Evolutionary conservation across 2,113 vertebrate genomes (phyloP).

Genomic region (Myiozetetes cayanensis): DNA sequence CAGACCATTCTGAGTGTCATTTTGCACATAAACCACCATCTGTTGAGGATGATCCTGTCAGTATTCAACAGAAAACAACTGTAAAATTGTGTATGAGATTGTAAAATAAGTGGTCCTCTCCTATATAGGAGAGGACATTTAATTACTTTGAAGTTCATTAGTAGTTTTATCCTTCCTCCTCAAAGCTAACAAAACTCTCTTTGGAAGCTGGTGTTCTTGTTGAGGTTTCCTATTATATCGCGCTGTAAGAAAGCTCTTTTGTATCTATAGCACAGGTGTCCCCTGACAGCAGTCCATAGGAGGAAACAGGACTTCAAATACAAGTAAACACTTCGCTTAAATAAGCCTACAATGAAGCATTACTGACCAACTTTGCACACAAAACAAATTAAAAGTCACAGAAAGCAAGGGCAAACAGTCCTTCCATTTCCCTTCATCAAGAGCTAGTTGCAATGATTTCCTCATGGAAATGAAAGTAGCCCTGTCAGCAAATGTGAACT

Average conservation of each 20-base stretch:
- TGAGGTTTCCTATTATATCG: neutral
- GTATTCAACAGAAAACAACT: neutral
- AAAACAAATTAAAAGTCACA: neutral
- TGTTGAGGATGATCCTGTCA: neutral
- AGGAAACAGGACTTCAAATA: neutral
- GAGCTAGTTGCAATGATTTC: neutral
- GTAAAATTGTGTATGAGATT: neutral
- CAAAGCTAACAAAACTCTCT: neutral
- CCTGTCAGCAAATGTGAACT: slow-evolving; percentile 44
- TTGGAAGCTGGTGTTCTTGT: neutral
- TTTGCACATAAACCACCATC: neutral
- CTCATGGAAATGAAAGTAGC: slow-evolving; percentile 63
- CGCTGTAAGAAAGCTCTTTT: neutral
- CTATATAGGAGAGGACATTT: fast-evolving
- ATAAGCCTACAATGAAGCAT: neutral
- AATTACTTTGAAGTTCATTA: neutral
- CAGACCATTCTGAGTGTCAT: neutral
- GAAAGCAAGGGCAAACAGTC: neutral
- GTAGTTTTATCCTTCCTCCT: neutral
- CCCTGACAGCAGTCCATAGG: neutral
- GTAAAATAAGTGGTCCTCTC: neutral
- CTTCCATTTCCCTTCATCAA: neutral
- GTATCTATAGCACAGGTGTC: neutral
- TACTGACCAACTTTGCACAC: neutral
- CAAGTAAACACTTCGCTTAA: neutral